A percentile compares a stretch with the other conserved stretches of the same genome.
Evolutionary conservation across 2,113 vertebrate genomes (phyloP).

Genomic region (Clupea harengus): DNA sequence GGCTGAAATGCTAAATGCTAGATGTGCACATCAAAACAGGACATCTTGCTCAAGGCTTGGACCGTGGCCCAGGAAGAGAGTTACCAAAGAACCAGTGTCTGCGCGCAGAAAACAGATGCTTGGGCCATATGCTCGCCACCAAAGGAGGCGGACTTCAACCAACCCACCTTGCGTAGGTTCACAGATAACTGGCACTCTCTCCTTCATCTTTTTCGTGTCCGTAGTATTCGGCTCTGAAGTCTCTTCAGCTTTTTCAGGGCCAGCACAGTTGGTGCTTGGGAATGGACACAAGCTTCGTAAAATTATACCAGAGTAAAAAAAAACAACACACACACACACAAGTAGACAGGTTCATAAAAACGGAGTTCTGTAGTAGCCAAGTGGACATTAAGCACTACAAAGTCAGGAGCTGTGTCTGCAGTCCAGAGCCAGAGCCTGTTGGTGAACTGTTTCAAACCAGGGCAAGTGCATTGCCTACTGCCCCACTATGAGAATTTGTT

Average conservation of each 20-base stretch:
- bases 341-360: not conserved
- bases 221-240: not conserved
- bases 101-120: conserved; percentile 73
- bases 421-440: not conserved
- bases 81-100: conserved; percentile 66
- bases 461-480: not conserved
- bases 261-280: not conserved
- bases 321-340: not conserved
- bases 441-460: not conserved
- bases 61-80: conserved; percentile 70
- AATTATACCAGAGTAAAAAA: not conserved
- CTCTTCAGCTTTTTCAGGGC: not conserved
- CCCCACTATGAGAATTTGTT: not conserved
- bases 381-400: not conserved
- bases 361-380: not conserved
- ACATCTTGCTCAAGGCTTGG: conserved; percentile 69
- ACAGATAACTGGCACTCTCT: conserved; percentile 64
- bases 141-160: conserved; percentile 72
- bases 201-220: not conserved
- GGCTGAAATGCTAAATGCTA: not conserved
- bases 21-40: conserved; percentile 41
- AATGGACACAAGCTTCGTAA: not conserved
- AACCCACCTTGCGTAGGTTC: conserved; percentile 71
- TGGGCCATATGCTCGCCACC: conserved; percentile 74
- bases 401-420: not conserved